Evolutionary conservation across 2,888 invertebrate genomes (phyloP), one percentile per base, ranked within the genome.

Genomic region (Tethea ocularis): DNA sequence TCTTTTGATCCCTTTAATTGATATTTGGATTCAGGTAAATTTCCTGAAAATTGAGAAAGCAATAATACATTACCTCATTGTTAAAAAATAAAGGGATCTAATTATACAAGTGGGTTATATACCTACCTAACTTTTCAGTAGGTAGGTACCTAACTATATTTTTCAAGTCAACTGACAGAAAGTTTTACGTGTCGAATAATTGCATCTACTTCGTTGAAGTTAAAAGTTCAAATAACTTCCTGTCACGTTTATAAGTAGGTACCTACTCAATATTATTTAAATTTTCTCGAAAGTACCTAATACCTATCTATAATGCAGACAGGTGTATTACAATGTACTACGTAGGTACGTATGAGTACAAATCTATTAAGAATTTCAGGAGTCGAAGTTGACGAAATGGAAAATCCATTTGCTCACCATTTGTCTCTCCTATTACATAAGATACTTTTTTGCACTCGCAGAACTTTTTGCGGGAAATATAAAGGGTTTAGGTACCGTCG

Each of bases 1-100:
- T 69, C 79, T 84, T 54, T 83, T 84, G 83, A 84, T 83, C 80
- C 72, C 74, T 77, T 70, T 81, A 81, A 84, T 83, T 84, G 78
- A 77, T 79, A 77, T 82, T 82, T 71, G 72, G 71, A 75, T 78
- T 74, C 63, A 62, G 71, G 70, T 72, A 74, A 73, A 77, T 70
- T 75, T 74, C 23, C 62, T 61, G 61, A 71, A 71, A 62, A 58
- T 46, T 33, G 33, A 15, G 11, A 36, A 33, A 33, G 54, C 33
- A 54, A 33, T 13, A 13, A 22, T 33, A 52, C 10, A 2, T 46
- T 46, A 46, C 54, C 22, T 54, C 54, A 54, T 54, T 54, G 54
- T 33, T 54, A 22, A 6, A 33, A 33, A 33, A 33, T 33, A 13
- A 33, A 54, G 15, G 46, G 46, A 46, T 46, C 46, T n/a, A 6